Evolutionary conservation across 2,797 vertebrate species (phyloP).

Genomic region (Channallabes apus): DNA sequence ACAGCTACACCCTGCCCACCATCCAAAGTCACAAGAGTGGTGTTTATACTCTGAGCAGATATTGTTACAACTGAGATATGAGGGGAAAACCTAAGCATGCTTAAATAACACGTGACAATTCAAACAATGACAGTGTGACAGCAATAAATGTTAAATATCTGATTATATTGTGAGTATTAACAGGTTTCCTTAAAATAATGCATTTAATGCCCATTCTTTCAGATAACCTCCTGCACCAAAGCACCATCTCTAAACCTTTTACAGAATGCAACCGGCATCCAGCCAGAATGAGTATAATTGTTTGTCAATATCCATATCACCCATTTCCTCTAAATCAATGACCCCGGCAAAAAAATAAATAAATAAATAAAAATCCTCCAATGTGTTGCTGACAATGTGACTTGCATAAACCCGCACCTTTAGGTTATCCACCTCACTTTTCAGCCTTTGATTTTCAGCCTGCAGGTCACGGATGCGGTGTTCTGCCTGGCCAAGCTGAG

Average conservation of each 20-base stretch:
- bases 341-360: background rate
- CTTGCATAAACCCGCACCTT: constrained; percentile 76
- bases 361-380: background rate
- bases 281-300: constrained; percentile 16
- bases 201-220: background rate
- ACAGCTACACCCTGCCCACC: background rate
- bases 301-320: background rate
- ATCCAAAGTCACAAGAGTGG: background rate
- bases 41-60: background rate
- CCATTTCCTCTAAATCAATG: background rate
- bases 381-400: background rate
- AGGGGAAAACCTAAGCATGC: background rate
- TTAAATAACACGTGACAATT: too few relatives aligned
- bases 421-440: constrained; percentile 85
- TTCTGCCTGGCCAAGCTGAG: constrained; percentile 91
- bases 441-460: constrained; percentile 92
- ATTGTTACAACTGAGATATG: background rate
- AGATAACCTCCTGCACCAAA: constrained; percentile 16
- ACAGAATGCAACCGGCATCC: background rate
- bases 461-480: constrained; percentile 92
- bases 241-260: constrained; percentile 55
- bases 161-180: background rate
- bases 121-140: background rate
- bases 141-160: background rate
- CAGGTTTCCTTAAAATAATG: background rate